These are phyloP conservation scores for Zaprionus obscuricornis DNA, from an alignment of 2,888 invertebrate genomes.

Conservation along the genomic window DNA sequence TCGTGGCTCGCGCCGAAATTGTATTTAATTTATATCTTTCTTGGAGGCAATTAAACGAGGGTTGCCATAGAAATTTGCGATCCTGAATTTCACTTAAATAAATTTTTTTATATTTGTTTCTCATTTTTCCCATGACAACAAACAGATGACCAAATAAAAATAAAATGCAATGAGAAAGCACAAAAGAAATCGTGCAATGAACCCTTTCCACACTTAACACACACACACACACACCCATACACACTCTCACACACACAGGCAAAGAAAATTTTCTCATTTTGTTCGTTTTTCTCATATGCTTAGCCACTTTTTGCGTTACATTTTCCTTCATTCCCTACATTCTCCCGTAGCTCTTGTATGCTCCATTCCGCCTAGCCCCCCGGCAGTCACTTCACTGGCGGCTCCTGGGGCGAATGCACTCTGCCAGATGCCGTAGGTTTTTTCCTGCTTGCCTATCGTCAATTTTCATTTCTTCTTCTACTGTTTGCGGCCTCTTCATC, in stretches of 20 bases:
- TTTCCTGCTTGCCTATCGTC: constrained; percentile 48
- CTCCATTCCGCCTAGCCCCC: not conserved
- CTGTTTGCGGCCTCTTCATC: constrained; percentile 1
- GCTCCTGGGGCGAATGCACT: constrained; percentile 68
- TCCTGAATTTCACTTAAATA: constrained; percentile 53
- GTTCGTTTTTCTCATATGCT: constrained; percentile 31
- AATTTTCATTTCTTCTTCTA: constrained; percentile 4
- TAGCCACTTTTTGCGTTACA: not conserved
- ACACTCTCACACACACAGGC: constrained; percentile 11
- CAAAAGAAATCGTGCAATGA: constrained; percentile 73
- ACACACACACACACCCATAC: constrained; percentile 29
- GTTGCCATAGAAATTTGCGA: constrained; percentile 36
- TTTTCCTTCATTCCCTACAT: constrained; percentile 41
- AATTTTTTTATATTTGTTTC: constrained; percentile 28
- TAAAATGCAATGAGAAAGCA: constrained; percentile 2
- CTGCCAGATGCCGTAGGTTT: constrained; percentile 63
- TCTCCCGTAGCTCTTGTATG: constrained; percentile 41
- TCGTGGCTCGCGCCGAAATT: constrained; percentile 34
- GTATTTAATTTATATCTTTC: constrained; percentile 49
- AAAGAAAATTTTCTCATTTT: constrained; percentile 34
- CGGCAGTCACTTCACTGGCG: constrained; percentile 6
- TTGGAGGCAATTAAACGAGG: constrained; percentile 40
- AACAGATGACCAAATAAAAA: constrained; percentile 1
- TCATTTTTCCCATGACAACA: constrained; percentile 63
- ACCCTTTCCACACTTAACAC: constrained; percentile 63